Evolutionary conservation across 1,140 invertebrate species (phyloP), one percentile per base, ranked within the genome.

Genomic region (Drosophila sucinea): DNA sequence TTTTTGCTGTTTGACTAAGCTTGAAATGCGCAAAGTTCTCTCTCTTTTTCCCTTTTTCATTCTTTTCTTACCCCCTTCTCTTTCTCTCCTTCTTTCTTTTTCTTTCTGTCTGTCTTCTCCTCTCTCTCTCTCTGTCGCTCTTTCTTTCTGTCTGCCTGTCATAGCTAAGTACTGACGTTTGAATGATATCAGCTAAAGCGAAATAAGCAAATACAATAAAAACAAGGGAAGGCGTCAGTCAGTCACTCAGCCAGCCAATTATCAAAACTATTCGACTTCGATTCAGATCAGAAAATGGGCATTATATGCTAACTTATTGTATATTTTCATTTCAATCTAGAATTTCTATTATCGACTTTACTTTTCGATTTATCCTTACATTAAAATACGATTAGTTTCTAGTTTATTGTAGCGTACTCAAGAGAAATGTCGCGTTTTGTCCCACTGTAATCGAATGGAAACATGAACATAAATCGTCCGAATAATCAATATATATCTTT

Each of bases 1-100:
- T 7, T 41, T 41, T 3, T 41, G 23, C 64, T 72, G 57, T 65
- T 75, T 68, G 41, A 75, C 58, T 51, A 56, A 77, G 74, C 74
- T 77, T 40, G 38, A n/a, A 77, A 30, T 64, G 68, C 81, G 68
- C 68, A 63, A 67, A 74, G 66, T 74, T 86, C 66, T 66, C 60
- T 54, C 68, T 25, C 62, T 35, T 60, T 77, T 47, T 70, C 67
- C 61, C 23, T 51, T 4, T 51, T 6, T 51, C 6, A 25, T 51
- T 51, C 23, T 51, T 51, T 23, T 23, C 23, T 51, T 51, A 27
- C 8, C 44, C 23, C 23, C 7, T 51, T 1, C 23, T 51, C 23
- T 51, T 51, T 51, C 8, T 27, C 44, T 23, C 25, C 44, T 27
- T 27, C 3, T 23, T 47, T 23, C 17, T 47, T 7, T 23, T 11